Evolutionary conservation across 2,888 invertebrate species (phyloP).

Genomic region (Ichneumoninae sp.): DNA sequence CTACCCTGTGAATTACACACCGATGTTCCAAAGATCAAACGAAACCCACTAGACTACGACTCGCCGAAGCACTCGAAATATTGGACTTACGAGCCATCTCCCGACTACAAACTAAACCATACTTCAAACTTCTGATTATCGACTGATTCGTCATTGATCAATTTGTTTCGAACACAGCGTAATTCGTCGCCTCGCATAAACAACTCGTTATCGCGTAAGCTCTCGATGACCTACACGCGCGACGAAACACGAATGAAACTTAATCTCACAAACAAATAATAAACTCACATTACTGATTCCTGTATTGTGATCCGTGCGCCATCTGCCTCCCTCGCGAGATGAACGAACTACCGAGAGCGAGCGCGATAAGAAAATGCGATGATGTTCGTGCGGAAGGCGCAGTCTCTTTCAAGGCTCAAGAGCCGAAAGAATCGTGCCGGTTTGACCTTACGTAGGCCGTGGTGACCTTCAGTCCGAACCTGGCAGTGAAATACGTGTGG

Average conservation of each 20-base stretch:
- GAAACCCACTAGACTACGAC: not conserved
- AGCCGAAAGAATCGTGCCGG: constrained; percentile 66
- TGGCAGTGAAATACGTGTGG: constrained; percentile 59
- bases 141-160: not conserved
- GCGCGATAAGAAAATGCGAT: constrained; percentile 34
- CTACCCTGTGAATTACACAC: no score
- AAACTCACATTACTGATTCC: not conserved
- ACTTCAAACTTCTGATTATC: constrained; percentile 5
- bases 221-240: not conserved
- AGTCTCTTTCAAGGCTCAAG: constrained; percentile 57
- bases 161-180: not conserved
- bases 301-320: constrained; percentile 27
- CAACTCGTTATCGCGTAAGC: not conserved
- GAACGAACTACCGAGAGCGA: constrained; percentile 52
- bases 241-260: not conserved
- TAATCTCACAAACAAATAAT: not conserved
- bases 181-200: not conserved
- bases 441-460: constrained; percentile 76
- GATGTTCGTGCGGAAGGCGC: constrained; percentile 39
- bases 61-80: not conserved
- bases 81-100: not conserved
- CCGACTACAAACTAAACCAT: not conserved
- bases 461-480: constrained; percentile 77
- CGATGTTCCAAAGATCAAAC: constrained; percentile 7
- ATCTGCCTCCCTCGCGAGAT: constrained; percentile 49